These are phyloP conservation scores for Macroglossus sobrinus DNA, from an alignment of 2,113 vertebrate genomes.

Conservation along the genomic window DNA sequence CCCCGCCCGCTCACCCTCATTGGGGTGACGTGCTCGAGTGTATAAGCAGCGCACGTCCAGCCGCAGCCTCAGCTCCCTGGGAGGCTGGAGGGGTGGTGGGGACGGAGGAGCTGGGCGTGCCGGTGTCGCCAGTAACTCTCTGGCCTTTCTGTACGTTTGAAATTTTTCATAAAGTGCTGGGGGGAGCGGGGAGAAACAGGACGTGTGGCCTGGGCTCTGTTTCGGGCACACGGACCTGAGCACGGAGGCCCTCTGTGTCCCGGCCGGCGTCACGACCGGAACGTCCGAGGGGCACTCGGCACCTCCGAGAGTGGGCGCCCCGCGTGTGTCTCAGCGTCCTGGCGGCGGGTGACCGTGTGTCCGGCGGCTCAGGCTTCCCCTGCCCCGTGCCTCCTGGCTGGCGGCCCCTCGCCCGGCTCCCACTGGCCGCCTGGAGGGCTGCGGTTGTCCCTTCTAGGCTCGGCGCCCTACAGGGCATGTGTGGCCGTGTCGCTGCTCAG, in stretches of 20 bases:
- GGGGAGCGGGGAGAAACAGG: neutral
- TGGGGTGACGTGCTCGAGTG: neutral
- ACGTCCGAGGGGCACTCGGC: too few relatives aligned
- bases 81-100: neutral
- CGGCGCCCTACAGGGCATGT: neutral
- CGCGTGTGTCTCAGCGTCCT: too few relatives aligned
- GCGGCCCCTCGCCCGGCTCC: neutral
- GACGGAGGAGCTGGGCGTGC: neutral
- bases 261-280: too few relatives aligned
- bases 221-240: too few relatives aligned
- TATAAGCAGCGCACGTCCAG: conserved; percentile 15
- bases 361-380: too few relatives aligned
- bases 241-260: neutral
- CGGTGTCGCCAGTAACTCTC: neutral
- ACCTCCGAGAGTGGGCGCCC: too few relatives aligned
- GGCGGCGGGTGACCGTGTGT: too few relatives aligned
- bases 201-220: neutral
- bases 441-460: neutral
- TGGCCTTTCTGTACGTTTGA: neutral
- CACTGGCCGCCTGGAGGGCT: neutral
- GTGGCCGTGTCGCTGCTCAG: neutral
- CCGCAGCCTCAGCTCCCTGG: neutral
- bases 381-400: too few relatives aligned
- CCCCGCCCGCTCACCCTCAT: conserved; percentile 12
- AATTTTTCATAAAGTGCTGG: neutral